phyloP scores from a whole-genome alignment of 1,140 invertebrate species.

The Drosophila tristis region DNA sequence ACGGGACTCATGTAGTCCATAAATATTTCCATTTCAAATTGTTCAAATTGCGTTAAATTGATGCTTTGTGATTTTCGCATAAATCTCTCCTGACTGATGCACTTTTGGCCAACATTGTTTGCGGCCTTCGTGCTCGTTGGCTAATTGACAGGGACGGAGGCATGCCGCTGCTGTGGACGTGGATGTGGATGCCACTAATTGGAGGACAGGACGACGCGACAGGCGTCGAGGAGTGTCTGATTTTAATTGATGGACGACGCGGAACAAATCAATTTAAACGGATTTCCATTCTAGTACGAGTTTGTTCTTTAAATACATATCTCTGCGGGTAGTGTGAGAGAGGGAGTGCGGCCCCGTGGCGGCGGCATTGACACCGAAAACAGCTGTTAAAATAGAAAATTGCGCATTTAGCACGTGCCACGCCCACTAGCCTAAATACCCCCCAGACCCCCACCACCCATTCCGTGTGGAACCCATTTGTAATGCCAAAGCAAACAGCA shows the following conservation, averaged over 20 bases:
- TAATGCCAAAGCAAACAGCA: constrained; percentile 62
- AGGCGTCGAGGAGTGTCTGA: constrained; percentile 1
- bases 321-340: too few relatives aligned
- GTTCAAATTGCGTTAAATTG: constrained; percentile 38
- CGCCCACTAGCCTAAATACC: not conserved
- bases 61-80: constrained; percentile 56
- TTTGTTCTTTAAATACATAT: constrained; percentile 32
- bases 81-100: constrained; percentile 47
- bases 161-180: constrained; percentile 6
- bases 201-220: too few relatives aligned
- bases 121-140: constrained; percentile 4
- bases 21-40: constrained; percentile 61
- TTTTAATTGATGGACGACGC: constrained; percentile 21
- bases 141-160: not conserved
- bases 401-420: constrained; percentile 59
- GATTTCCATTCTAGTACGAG: constrained; percentile 4
- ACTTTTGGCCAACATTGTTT: constrained; percentile 47
- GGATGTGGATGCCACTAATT: too few relatives aligned
- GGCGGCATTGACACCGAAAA: constrained; percentile 50
- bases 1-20: constrained; percentile 41
- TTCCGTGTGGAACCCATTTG: constrained; percentile 47
- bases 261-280: constrained; percentile 36
- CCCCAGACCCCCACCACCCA: constrained; percentile 23
- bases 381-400: constrained; percentile 77
- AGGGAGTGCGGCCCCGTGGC: constrained; percentile 9